phyloP scores from a whole-genome alignment of 2,888 invertebrate genomes.

The Beris morrisii region DNA sequence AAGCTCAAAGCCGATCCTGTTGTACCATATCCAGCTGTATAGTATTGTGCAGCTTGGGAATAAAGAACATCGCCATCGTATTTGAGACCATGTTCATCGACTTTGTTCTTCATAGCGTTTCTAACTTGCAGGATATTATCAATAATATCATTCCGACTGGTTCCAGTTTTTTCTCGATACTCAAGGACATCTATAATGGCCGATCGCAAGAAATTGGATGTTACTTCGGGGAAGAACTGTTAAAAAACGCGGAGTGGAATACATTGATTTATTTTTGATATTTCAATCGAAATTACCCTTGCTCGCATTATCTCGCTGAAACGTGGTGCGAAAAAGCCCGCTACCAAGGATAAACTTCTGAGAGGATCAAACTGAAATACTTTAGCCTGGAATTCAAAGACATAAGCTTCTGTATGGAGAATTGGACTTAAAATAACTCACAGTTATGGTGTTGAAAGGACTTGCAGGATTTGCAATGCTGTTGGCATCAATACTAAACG shows the following conservation, averaged over 20 bases:
- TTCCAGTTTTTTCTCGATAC: conserved; percentile 53
- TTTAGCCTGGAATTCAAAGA: neutral
- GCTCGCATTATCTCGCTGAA: conserved; percentile 15
- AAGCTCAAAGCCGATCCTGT: conserved; percentile 47
- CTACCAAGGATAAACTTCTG: conserved; percentile 12
- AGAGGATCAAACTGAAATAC: conserved; percentile 16
- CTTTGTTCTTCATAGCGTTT: conserved; percentile 37
- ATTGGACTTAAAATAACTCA: conserved; percentile 52
- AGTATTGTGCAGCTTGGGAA: conserved; percentile 40
- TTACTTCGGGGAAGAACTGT: conserved; percentile 44
- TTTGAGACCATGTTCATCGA: conserved; percentile 13
- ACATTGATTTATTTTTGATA: neutral
- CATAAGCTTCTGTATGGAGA: conserved; percentile 55
- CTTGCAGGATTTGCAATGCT: conserved; percentile 54
- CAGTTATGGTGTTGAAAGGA: conserved; percentile 52
- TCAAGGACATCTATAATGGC: conserved; percentile 54
- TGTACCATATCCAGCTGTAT: conserved; percentile 39
- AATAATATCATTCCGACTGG: conserved; percentile 53
- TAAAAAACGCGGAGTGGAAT: neutral
- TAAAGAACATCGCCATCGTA: conserved; percentile 35
- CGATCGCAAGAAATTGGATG: conserved; percentile 50
- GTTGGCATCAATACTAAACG: conserved; percentile 58
- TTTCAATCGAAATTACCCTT: neutral
- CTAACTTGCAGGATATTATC: conserved; percentile 58
- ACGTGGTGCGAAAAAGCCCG: conserved; percentile 13